Evolutionary conservation across 64 coral and sea anemone genomes (phyloP), one percentile per base, ranked within the genome.

Genomic region (Montipora capricornis): DNA sequence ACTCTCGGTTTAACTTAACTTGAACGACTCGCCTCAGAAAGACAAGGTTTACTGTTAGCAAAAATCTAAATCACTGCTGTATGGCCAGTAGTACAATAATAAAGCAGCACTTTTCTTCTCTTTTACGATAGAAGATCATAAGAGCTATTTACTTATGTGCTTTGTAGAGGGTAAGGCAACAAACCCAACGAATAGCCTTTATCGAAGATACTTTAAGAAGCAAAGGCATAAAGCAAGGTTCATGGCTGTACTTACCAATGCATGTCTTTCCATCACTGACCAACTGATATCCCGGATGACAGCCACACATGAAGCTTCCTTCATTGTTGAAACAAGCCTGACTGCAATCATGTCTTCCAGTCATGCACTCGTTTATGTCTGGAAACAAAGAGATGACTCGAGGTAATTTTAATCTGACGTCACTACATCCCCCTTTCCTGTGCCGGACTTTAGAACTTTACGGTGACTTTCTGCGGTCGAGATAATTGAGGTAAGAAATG

Each of bases 361-460:
- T 60, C 24, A 75, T 48, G 46, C 90, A 92, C 45, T 92, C 90
- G 44, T 92, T 52, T 52, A 92, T 77, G n/a, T 92, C 90, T 92
- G 20, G 37, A 1, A 71, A 71, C 22, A 13, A 22, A 71, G 9
- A 47, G 4, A 44, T 78, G 76, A 48, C 4, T 45, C 45, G 2
- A 78, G 16, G 11, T 8, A 22, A 19, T 71, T n/a, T 6, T 37
- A 37, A 20, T 20, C 19, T 71, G 68, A 71, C 68, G 19, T 71
- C 68, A 71, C 20, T 8, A 24, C 0, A 37, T 37, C 29, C 29
- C 29, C 29, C 29, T 37, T 37, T 55, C 52, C 52, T 55, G 52
- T 55, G 52, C 5, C 29, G 29, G 29, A 37, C 29, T 37, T 37
- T 37, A 37, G 29, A 37, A 37, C 29, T 37, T 37, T 37, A 37